Percentiles rank a stretch among this genome's conserved stretches.
Conservation (phyloP, 2,113 vertebrate species). For the Phrynosoma platyrhinos region DNA sequence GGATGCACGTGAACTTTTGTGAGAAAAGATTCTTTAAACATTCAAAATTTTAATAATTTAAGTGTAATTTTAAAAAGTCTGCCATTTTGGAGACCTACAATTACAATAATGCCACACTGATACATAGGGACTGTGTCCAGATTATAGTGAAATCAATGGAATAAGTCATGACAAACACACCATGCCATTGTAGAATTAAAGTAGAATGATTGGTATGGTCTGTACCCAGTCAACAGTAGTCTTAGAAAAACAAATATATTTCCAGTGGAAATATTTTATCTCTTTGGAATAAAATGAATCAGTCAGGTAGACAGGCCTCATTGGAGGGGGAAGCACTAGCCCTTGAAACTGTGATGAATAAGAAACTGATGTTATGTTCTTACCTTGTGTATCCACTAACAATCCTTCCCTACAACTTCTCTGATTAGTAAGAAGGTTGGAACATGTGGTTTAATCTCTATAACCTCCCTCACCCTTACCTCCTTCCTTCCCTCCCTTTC, state of each 20-base stretch:
- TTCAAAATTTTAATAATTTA: too few relatives aligned
- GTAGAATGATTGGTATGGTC: background rate
- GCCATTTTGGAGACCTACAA: too few relatives aligned
- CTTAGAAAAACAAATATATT: background rate
- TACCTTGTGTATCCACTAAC: background rate
- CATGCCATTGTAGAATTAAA: background rate
- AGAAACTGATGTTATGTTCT: background rate
- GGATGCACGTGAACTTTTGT: background rate
- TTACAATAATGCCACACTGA: too few relatives aligned
- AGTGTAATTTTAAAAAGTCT: background rate
- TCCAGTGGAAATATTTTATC: background rate
- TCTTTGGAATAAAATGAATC: background rate
- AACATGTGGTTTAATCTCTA: too few relatives aligned
- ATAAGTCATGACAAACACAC: too few relatives aligned
- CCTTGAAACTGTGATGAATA: background rate
- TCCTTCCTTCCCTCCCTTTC: background rate
- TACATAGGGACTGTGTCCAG: background rate
- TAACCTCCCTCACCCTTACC: too few relatives aligned
- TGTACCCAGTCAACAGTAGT: too few relatives aligned
- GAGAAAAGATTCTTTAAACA: background rate
- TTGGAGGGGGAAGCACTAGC: too few relatives aligned
- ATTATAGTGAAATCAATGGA: too few relatives aligned
- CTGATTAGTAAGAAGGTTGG: background rate
- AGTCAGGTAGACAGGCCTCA: background rate
- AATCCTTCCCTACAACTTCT: background rate